Conservation (phyloP, 2,888 invertebrate species). For the Tetranychus piercei region DNA sequence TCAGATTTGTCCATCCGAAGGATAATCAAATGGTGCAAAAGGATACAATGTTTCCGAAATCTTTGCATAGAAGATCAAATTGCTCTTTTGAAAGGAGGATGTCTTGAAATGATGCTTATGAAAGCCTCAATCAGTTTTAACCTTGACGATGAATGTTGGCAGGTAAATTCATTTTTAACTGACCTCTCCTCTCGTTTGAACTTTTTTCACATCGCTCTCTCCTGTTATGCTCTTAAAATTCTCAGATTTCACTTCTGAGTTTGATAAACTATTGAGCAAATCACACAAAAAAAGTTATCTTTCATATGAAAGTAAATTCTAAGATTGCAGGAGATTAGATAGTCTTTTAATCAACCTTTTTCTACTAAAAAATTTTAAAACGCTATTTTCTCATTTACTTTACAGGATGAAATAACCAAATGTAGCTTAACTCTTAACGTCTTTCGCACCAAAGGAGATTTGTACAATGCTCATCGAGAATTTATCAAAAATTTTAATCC, state of each 20-base stretch:
- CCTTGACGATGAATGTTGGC: not conserved
- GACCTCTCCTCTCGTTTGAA: not conserved
- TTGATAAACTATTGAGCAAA: too few species aligned
- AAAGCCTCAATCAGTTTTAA: slow-evolving; percentile 3
- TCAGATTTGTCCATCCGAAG: slow-evolving; percentile 78
- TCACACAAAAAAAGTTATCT: too few species aligned
- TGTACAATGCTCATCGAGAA: slow-evolving; percentile 65
- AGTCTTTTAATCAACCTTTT: not conserved
- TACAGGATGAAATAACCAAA: not conserved
- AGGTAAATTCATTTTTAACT: not conserved
- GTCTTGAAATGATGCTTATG: slow-evolving; percentile 79
- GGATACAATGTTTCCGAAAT: slow-evolving; percentile 57
- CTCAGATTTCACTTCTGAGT: too few species aligned
- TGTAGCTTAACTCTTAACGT: slow-evolving; percentile 40
- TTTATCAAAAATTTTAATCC: slow-evolving; percentile 69
- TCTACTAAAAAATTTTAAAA: not conserved
- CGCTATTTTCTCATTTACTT: too few species aligned
- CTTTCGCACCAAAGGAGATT: slow-evolving; percentile 58
- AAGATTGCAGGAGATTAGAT: too few species aligned
- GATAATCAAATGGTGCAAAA: slow-evolving; percentile 43
- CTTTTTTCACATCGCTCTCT: not conserved
- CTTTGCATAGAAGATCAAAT: slow-evolving; percentile 89
- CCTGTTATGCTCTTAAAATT: too few species aligned
- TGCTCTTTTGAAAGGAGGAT: slow-evolving; percentile 68
- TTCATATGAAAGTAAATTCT: too few species aligned